phyloP scores from a whole-genome alignment of 30 jellyfish, hydroid and myxozoan species.

The Nemopilema nomurai region DNA sequence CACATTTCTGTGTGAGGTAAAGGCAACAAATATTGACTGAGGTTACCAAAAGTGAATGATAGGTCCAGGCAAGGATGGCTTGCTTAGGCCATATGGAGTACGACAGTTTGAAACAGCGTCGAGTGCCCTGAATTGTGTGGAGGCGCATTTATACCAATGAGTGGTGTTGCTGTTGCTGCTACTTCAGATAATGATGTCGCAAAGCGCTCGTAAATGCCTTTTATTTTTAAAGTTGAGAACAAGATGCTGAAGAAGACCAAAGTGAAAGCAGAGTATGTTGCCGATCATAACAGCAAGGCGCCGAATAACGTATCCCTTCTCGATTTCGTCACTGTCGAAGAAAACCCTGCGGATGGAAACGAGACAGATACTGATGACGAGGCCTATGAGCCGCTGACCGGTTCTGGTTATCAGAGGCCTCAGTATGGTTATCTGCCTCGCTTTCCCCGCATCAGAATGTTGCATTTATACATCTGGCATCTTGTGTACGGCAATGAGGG shows the following conservation, averaged over 20 bases:
- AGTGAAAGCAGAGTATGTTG: neutral
- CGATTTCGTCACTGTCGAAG: conserved; percentile 20
- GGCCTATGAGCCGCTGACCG: conserved; percentile 56
- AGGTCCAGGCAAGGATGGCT: no score
- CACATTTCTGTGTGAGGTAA: no score
- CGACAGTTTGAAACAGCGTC: no score
- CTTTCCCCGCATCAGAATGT: conserved; percentile 59
- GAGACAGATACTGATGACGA: conserved; percentile 83
- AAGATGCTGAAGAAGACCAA: conserved; percentile 1
- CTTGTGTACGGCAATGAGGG: conserved; percentile 80
- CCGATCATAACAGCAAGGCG: neutral
- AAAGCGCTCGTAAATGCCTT: neutral
- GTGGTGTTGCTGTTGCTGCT: neutral
- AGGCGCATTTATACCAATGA: neutral
- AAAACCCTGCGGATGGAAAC: neutral
- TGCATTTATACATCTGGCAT: conserved; percentile 81
- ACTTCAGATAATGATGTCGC: neutral
- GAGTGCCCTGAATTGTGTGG: no score
- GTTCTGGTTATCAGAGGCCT: conserved; percentile 30
- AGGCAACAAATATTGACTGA: no score
- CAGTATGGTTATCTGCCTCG: conserved; percentile 73
- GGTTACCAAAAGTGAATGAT: no score
- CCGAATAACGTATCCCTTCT: conserved; percentile 17
- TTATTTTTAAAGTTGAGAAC: conserved; percentile 11
- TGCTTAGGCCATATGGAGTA: no score